Evolutionary conservation across 2,888 invertebrate genomes (phyloP), one percentile per base, ranked within the genome.

Genomic region (Cheilosia vulpina): DNA sequence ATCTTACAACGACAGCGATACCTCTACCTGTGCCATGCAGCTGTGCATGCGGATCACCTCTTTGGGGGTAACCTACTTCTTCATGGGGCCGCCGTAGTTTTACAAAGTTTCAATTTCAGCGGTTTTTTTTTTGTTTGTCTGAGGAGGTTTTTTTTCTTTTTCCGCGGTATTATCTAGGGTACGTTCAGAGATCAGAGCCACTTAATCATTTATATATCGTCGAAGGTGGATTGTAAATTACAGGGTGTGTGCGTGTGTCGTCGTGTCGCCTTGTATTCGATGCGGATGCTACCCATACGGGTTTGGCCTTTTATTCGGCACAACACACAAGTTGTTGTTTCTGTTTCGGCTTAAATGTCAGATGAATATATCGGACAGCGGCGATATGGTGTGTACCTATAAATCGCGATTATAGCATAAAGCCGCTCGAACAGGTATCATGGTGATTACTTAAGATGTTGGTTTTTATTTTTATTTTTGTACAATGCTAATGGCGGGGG

Each of bases 31-130:
- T 24, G 57, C 78, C 34, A n/a, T 24, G 63, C 78, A 73, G 68
- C 53, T 66, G 72, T 60, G 57, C 45, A 66, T 50, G 31, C 9
- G 68, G 68, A 80, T 80, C 66, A 75, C 55, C 62, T 68, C 72
- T 63, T 47, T 31, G 80, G 71, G 66, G 76, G 24, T 85, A 85
- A 85, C 85, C 85, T 85, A 85, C 85, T 85, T 85, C 81, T 85
- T 76, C 75, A 55, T 65, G 53, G 63, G 71, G 52, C 41, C 50
- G 21, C 31, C 38, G 38, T 34, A 45, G 38, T 17, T 27, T 57
- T 31, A 65, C 41, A 55, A 57, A 68, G 77, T 79, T 79, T 83
- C 79, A 69, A 83, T 79, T 83, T 85, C 76, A 71, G 38, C 52
- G 65, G 38, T 50, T 53, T 24, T 41, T 78, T 58, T 47, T 72